These are phyloP conservation scores for Catocala nupta DNA, from an alignment of 2,888 invertebrate species.

Conservation along the genomic window DNA sequence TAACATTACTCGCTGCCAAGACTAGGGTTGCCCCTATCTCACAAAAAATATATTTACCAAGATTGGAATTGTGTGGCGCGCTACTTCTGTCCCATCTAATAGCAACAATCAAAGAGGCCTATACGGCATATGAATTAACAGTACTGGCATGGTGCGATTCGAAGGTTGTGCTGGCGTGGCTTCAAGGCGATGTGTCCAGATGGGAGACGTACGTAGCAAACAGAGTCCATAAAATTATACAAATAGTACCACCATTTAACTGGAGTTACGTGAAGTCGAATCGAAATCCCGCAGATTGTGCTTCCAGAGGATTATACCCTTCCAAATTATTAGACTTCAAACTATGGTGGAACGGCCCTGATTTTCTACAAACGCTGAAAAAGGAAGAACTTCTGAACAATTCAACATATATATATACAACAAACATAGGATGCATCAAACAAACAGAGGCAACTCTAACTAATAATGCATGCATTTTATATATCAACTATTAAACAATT, in stretches of 20 bases:
- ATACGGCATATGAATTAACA: background rate
- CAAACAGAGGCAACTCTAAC: too few relatives aligned
- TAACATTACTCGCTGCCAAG: constrained; percentile 30
- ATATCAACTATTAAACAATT: constrained; percentile 5
- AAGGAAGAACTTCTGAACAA: too few relatives aligned
- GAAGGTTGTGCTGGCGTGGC: constrained; percentile 12
- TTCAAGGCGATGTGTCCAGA: constrained; percentile 13
- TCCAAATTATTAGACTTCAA: constrained; percentile 32
- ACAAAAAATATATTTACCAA: constrained; percentile 29
- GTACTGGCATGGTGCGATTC: constrained; percentile 27
- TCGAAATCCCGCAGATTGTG: constrained; percentile 12
- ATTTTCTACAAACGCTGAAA: constrained; percentile 2
- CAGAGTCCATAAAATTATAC: constrained; percentile 15
- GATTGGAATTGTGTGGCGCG: constrained; percentile 39
- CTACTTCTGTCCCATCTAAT: constrained; percentile 27
- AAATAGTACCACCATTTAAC: background rate
- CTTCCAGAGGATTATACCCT: constrained; percentile 15
- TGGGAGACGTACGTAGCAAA: constrained; percentile 15
- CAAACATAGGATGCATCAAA: too few relatives aligned
- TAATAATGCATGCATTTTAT: too few relatives aligned
- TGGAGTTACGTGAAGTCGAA: too few relatives aligned
- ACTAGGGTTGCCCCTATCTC: constrained; percentile 37
- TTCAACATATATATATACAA: too few relatives aligned
- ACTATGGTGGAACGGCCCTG: constrained; percentile 37
- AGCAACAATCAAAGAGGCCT: constrained; percentile 13